phyloP scores from a whole-genome alignment of 2,888 invertebrate species.

The Troilus luridus region DNA sequence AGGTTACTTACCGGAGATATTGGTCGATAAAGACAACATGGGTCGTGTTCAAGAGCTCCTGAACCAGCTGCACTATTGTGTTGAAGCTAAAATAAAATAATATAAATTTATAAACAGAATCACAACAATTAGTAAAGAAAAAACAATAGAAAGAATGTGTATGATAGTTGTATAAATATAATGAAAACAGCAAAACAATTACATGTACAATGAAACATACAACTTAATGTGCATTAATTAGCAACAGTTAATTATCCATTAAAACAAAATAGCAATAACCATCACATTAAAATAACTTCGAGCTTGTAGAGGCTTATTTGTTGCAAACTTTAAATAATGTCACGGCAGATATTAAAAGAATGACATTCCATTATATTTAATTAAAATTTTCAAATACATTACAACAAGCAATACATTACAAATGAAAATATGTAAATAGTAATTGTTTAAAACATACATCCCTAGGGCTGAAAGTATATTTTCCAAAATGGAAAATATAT shows the following conservation, averaged over 20 bases:
- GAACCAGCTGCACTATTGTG: constrained; percentile 96
- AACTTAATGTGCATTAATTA: background rate
- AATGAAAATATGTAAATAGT: background rate
- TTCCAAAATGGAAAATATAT: background rate
- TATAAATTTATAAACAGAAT: background rate
- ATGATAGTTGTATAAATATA: no score
- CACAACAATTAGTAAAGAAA: background rate
- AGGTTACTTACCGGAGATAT: constrained; percentile 71
- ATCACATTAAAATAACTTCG: background rate
- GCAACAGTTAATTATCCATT: background rate
- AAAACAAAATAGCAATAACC: background rate
- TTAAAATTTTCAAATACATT: background rate
- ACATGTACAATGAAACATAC: background rate
- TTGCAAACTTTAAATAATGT: background rate
- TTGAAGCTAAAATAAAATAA: constrained; percentile 80
- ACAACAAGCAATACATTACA: background rate
- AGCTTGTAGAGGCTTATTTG: background rate
- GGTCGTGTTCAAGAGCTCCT: constrained; percentile 96
- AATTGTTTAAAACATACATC: background rate
- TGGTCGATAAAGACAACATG: constrained; percentile 89
- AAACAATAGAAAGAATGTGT: background rate
- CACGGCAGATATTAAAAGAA: background rate
- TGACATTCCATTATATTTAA: background rate
- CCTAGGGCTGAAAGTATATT: background rate
- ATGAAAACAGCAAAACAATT: background rate